A percentile compares a stretch with the other conserved stretches of the same genome.
phyloP scores from a whole-genome alignment of 2,797 vertebrate species.

The Esox masquinongy region DNA sequence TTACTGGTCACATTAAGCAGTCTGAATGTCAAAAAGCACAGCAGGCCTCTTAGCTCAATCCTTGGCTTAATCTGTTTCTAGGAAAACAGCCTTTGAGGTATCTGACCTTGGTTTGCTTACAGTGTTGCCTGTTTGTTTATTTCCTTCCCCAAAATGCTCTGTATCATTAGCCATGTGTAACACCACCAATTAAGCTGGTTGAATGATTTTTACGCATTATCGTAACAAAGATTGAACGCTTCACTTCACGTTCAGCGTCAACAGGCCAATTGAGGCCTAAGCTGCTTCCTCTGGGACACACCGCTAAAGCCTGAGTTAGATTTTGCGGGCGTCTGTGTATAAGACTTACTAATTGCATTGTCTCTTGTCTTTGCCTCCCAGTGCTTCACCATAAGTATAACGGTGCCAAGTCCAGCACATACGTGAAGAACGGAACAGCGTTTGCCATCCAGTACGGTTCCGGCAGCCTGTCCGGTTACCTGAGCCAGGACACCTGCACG shows the following conservation, averaged over 20 bases:
- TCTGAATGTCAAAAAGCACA: too few relatives aligned
- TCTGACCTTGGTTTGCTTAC: neutral
- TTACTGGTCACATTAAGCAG: too few relatives aligned
- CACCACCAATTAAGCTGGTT: neutral
- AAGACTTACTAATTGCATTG: neutral
- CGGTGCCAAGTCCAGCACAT: conserved; percentile 84
- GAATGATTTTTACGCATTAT: too few relatives aligned
- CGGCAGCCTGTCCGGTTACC: conserved; percentile 90
- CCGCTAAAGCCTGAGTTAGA: too few relatives aligned
- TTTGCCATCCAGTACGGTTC: conserved; percentile 93
- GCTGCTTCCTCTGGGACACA: too few relatives aligned
- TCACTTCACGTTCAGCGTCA: neutral
- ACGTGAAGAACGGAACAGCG: conserved; percentile 86
- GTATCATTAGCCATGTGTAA: too few relatives aligned
- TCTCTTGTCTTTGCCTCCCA: conserved; percentile 44
- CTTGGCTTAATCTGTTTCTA: neutral
- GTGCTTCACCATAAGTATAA: conserved; percentile 93
- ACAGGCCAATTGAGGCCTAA: too few relatives aligned
- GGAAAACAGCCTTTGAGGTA: too few relatives aligned
- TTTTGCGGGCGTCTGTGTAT: too few relatives aligned
- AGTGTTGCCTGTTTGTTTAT: neutral
- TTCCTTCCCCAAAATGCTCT: too few relatives aligned
- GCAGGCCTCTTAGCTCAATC: neutral
- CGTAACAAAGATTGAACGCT: neutral
- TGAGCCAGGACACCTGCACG: conserved; percentile 85